Base-by-base conservation (phyloP, 92 coral and sea anemone genomes). In the Hydrozoanthus gracilis region DNA sequence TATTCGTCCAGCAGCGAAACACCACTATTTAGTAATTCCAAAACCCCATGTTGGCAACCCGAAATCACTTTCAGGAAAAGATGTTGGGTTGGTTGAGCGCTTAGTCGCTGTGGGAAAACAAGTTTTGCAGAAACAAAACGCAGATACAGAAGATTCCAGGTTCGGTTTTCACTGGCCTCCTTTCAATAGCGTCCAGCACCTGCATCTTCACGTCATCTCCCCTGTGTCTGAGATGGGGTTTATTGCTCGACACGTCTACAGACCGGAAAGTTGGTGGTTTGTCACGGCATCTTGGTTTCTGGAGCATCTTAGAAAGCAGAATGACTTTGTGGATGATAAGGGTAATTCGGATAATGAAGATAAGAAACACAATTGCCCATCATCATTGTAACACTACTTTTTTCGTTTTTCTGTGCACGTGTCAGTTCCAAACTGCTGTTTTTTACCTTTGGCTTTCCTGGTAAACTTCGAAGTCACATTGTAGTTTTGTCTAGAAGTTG, bases 131-230 rank as follows among this genome's bases (percentile, higher is more conserved):
- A 86, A 90, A 18, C 70, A 82, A 54, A 77, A 87, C 49, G 95
- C 87, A 65, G 91, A 91, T 48, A 45, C 69, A 4, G 87, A 93
- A 39, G 95, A 94, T 68, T 88, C 84, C 2, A 83, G 83, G 13
- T 78, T 90, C 51, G 98, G 98, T 7, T 94, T 92, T 79, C 98
- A 94, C 83, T 94, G 98, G 98, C 98, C 98, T 14, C 98, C 98
- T 3, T 94, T 94, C 66, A 94, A 94, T 84, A 88, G 92, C 16
- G 73, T 94, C 13, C 92, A 94, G 50, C 98, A 94, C 73, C 89
- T 94, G n/a, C 98, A 94, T 91, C 92, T 94, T 13, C 98, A 94
- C 65, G 98, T 87, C 39, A 93, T 94, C 35, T 83, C 93, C 3
- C 95, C 95, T n/a, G 90, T 90, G 47, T 88, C 95, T 48, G 87